phyloP scores from a whole-genome alignment of 2,797 vertebrate genomes.

The Aplochiton taeniatus region DNA sequence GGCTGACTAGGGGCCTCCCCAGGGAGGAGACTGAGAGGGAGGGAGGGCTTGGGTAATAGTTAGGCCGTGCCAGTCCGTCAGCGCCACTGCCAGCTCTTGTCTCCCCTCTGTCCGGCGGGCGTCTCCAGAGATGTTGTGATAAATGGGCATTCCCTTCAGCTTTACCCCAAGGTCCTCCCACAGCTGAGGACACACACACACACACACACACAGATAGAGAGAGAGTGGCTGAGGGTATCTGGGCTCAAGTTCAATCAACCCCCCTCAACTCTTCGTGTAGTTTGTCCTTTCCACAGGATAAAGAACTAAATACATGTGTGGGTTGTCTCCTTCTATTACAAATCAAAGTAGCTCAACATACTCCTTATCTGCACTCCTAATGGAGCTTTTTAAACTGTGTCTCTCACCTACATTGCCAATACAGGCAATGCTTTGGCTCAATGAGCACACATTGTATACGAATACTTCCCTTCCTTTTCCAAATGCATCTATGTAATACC shows the following conservation, averaged over 20 bases:
- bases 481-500: neutral
- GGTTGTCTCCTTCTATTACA: conserved; percentile 1
- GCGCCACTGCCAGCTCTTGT: conserved; percentile 47
- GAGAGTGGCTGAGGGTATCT: conserved; percentile 24
- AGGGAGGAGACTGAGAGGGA: conserved; percentile 34
- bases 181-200: neutral
- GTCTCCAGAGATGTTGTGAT: conserved; percentile 55
- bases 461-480: too few species aligned
- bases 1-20: conserved; percentile 33
- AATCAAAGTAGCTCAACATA: neutral
- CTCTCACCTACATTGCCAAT: neutral
- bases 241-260: conserved; percentile 23
- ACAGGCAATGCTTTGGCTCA: conserved; percentile 6
- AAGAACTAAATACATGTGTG: conserved; percentile 10
- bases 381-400: too few species aligned
- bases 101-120: conserved; percentile 34
- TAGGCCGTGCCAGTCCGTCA: conserved; percentile 52
- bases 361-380: too few species aligned
- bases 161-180: conserved; percentile 25
- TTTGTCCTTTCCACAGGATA: conserved; percentile 9
- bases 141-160: conserved; percentile 53
- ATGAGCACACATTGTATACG: neutral
- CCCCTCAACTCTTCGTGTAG: neutral
- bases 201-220: neutral
- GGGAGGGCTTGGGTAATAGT: conserved; percentile 34